These are phyloP conservation scores for Megaptera novaeangliae DNA, from an alignment of 2,113 vertebrate species.

Conservation along the genomic window DNA sequence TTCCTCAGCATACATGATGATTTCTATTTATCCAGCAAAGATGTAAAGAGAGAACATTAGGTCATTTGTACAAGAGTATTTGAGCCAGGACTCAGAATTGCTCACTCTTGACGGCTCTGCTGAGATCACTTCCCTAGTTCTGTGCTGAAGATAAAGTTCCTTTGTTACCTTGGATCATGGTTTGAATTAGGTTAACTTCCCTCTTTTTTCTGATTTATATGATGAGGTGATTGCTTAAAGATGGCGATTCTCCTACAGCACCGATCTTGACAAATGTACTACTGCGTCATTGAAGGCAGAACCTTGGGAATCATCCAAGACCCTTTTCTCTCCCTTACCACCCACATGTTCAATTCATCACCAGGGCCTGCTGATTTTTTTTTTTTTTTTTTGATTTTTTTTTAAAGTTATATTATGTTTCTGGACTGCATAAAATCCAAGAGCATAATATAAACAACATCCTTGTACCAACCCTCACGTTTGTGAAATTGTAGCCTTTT, in stretches of 20 bases:
- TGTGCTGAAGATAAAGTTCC: conserved; percentile 49
- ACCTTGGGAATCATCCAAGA: not conserved
- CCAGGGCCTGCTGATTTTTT: not conserved
- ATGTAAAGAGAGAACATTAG: not conserved
- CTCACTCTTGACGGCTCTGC: not conserved
- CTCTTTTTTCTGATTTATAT: conserved; percentile 45
- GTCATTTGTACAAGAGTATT: not conserved
- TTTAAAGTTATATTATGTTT: not conserved
- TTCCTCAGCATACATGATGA: not conserved
- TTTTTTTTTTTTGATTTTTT: conserved; percentile 21
- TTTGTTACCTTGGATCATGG: conserved; percentile 52
- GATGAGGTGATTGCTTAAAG: conserved; percentile 61
- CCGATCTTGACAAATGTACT: conserved; percentile 26
- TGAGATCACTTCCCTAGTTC: conserved; percentile 30
- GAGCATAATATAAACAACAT: not conserved
- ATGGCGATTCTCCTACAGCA: not conserved
- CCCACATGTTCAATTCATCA: conserved; percentile 33
- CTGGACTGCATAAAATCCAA: conserved; percentile 26
- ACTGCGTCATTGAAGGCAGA: not conserved
- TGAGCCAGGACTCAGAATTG: not conserved
- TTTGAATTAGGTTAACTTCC: conserved; percentile 59
- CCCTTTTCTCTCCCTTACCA: conserved; percentile 16
- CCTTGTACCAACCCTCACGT: not conserved
- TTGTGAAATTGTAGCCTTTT: not conserved
- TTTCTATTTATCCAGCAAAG: conserved; percentile 14